Evolutionary conservation across 2,888 invertebrate genomes (phyloP).

Genomic region (Halictus quadricinctus): DNA sequence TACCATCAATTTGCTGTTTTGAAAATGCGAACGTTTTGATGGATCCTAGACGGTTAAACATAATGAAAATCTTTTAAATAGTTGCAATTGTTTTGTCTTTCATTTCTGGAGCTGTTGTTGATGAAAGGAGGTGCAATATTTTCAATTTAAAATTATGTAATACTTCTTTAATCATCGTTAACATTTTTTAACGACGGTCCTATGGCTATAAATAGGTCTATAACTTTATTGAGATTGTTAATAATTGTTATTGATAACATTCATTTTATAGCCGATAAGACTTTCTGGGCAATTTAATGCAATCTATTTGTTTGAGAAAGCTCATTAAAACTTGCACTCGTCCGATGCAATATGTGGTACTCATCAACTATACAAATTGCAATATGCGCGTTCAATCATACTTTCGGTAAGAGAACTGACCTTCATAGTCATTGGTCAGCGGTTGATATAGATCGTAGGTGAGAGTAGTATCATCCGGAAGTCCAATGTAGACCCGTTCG

Average conservation of each 20-base stretch:
- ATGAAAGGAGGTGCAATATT: too few relatives aligned
- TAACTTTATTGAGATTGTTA: background rate
- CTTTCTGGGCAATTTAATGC: background rate
- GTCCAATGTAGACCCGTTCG: constrained; percentile 89
- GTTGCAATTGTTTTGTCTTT: too few relatives aligned
- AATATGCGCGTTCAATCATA: background rate
- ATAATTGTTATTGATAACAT: too few relatives aligned
- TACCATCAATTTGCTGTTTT: background rate
- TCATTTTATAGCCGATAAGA: too few relatives aligned
- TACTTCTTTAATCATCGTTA: background rate
- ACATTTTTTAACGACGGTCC: too few relatives aligned
- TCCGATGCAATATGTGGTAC: background rate
- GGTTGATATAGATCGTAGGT: constrained; percentile 97
- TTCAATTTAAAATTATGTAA: background rate
- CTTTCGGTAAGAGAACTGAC: constrained; percentile 80
- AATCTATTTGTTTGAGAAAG: background rate
- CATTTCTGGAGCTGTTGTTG: too few relatives aligned
- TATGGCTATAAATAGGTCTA: too few relatives aligned
- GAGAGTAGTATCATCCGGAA: constrained; percentile 93
- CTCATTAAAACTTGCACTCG: background rate
- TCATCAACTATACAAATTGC: background rate
- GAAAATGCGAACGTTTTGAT: too few relatives aligned
- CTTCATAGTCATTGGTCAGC: constrained; percentile 87
- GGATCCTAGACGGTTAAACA: too few relatives aligned
- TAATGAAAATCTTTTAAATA: too few relatives aligned